Percentiles rank a stretch among this genome's conserved stretches.
Conservation (phyloP, 2,113 vertebrate genomes). For the Sebastes schlegelii region DNA sequence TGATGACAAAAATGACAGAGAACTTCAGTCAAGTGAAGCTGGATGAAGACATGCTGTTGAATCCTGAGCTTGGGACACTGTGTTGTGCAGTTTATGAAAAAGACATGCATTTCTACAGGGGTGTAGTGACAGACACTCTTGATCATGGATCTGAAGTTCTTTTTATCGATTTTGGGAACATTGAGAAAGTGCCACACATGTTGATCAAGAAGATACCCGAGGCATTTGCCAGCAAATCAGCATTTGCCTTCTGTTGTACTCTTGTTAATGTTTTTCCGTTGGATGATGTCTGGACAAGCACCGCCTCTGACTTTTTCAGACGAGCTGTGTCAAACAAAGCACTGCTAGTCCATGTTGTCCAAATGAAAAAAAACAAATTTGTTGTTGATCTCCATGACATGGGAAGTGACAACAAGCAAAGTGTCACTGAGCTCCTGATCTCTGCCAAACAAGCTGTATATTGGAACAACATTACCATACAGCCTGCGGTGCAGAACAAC, state of each 20-base stretch:
- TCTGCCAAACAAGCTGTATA: conserved; percentile 83
- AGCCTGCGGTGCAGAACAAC: not conserved
- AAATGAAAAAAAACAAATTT: conserved; percentile 80
- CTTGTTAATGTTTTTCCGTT: conserved; percentile 84
- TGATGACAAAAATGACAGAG: conserved; percentile 85
- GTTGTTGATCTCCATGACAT: conserved; percentile 81
- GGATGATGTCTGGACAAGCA: conserved; percentile 86
- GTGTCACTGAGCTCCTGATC: conserved; percentile 80
- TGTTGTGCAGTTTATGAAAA: conserved; percentile 91
- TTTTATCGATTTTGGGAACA: conserved; percentile 94
- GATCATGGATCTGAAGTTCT: conserved; percentile 82
- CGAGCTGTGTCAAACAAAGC: conserved; percentile 81
- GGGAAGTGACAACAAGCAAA: conserved; percentile 68
- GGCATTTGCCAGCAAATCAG: conserved; percentile 82
- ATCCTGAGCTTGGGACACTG: conserved; percentile 85
- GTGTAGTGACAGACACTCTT: conserved; percentile 81
- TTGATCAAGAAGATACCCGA: conserved; percentile 88
- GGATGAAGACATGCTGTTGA: conserved; percentile 85
- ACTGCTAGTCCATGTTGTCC: conserved; percentile 82
- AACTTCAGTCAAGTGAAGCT: conserved; percentile 79
- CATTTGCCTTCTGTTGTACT: conserved; percentile 88
- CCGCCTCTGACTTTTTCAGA: conserved; percentile 86
- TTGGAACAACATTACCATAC: conserved; percentile 67
- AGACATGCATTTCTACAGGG: conserved; percentile 90
- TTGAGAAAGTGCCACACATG: conserved; percentile 85